Base-by-base conservation (phyloP, 2,888 invertebrate species). In the Theodoxus fluviatilis region DNA sequence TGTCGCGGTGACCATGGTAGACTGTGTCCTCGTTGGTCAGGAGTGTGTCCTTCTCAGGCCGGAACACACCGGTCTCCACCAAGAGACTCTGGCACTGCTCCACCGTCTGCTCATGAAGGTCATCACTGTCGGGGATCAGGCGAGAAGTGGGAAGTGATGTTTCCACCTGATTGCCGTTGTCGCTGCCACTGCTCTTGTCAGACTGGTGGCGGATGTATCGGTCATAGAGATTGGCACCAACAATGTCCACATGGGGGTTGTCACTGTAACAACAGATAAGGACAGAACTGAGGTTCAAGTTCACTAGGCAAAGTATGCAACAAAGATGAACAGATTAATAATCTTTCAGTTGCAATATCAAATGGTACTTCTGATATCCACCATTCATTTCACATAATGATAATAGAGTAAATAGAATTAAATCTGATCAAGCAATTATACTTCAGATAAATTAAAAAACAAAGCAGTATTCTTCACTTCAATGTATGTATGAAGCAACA, bases 221-320 rank as follows among this genome's bases (percentile, higher is more conserved):
- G 73, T 86, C 82, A 74, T 87, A 87, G 33, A 86, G 78, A 71
- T 87, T 87, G 47, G 85, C 83, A 15, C 87, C 87, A 31, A 85
- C 83, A 37, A 87, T 84, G 75, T 87, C 87, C 12, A 84, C 85
- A 47, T 83, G 81, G 0, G 86, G 86, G 68, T 85, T 86, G 74
- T 87, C 87, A 25, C 87, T 87, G 79, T 15, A 78, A 77, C n/a
- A n/a, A n/a, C n/a, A n/a, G n/a, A n/a, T n/a, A n/a, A n/a, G n/a
- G n/a, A n/a, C n/a, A n/a, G n/a, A n/a, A n/a, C n/a, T n/a, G n/a
- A n/a, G n/a, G n/a, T n/a, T n/a, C n/a, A n/a, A n/a, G n/a, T n/a
- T n/a, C n/a, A n/a, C n/a, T n/a, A n/a, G n/a, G n/a, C n/a, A n/a
- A n/a, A n/a, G n/a, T n/a, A n/a, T n/a, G n/a, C n/a, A n/a, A n/a